Evolutionary conservation across 2,888 invertebrate genomes (phyloP).

Genomic region (Tinea trinotella): DNA sequence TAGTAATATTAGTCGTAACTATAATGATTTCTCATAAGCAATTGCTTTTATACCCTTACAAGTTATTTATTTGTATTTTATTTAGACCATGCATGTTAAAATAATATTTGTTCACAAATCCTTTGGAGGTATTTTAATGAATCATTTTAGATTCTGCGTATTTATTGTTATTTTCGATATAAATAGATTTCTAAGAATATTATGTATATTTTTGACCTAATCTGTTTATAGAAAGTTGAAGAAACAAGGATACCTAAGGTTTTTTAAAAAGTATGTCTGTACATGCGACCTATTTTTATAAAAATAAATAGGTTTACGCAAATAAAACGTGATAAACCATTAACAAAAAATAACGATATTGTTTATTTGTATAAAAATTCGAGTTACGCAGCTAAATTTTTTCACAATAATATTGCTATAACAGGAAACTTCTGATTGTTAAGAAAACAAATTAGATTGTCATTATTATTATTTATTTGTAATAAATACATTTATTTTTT

Average conservation of each 20-base stretch:
- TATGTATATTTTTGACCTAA: no score
- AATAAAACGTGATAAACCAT: not conserved
- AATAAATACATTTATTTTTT: not conserved
- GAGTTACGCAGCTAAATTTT: not conserved
- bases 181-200: no score
- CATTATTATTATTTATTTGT: not conserved
- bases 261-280: no score
- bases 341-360: not conserved
- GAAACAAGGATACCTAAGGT: no score
- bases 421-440: not conserved
- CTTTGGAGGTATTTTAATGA: not conserved
- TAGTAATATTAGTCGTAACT: not conserved
- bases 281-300: no score
- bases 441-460: not conserved
- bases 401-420: not conserved
- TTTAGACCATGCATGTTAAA: constrained; percentile 5
- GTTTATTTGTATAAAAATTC: not conserved
- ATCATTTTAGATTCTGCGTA: not conserved
- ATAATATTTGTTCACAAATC: constrained; percentile 5
- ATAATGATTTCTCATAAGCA: not conserved
- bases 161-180: no score
- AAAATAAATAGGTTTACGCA: not conserved
- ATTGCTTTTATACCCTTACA: not conserved
- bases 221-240: no score
- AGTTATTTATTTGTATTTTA: constrained; percentile 4